Percentiles rank a stretch among this genome's conserved stretches.
Conservation (phyloP, 2,797 vertebrate species). For the Danio jaintianensis region DNA sequence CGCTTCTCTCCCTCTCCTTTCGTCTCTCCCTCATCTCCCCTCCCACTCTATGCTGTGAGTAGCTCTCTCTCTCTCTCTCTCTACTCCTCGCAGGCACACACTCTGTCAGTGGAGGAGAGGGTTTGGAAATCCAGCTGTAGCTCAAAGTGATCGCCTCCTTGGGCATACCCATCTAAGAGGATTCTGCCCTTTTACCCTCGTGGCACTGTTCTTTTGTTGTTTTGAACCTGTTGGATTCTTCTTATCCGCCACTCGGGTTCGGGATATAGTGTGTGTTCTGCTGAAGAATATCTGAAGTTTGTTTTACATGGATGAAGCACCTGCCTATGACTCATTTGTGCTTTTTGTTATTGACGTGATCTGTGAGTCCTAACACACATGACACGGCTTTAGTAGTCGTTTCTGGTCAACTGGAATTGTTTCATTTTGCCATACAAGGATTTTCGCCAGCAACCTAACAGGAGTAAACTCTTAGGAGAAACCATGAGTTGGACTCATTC, state of each 20-base stretch:
- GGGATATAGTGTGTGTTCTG: conserved; percentile 59
- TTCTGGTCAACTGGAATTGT: conserved; percentile 23
- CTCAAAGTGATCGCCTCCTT: conserved; percentile 61
- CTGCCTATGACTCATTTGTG: conserved; percentile 49
- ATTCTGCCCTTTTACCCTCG: conserved; percentile 48
- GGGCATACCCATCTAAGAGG: conserved; percentile 40
- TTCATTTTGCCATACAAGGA: conserved; percentile 32
- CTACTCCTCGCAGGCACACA: conserved; percentile 43
- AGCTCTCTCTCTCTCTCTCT: conserved; percentile 45
- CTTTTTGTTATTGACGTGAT: neutral
- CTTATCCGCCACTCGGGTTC: conserved; percentile 48
- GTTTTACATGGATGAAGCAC: conserved; percentile 50
- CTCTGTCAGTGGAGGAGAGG: conserved; percentile 61
- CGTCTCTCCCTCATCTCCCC: conserved; percentile 42
- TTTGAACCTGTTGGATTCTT: conserved; percentile 44
- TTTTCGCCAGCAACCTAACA: conserved; percentile 22
- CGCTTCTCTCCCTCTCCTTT: conserved; percentile 35
- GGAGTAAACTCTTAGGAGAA: conserved; percentile 61
- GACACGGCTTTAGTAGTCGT: conserved; percentile 1
- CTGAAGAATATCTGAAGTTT: conserved; percentile 66
- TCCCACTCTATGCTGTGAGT: conserved; percentile 32
- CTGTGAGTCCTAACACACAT: conserved; percentile 7
- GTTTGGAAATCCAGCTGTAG: conserved; percentile 68
- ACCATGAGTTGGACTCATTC: conserved; percentile 57
- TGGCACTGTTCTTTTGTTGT: conserved; percentile 50